Conservation (phyloP, 1,140 invertebrate genomes). For the Spodoptera frugiperda region DNA sequence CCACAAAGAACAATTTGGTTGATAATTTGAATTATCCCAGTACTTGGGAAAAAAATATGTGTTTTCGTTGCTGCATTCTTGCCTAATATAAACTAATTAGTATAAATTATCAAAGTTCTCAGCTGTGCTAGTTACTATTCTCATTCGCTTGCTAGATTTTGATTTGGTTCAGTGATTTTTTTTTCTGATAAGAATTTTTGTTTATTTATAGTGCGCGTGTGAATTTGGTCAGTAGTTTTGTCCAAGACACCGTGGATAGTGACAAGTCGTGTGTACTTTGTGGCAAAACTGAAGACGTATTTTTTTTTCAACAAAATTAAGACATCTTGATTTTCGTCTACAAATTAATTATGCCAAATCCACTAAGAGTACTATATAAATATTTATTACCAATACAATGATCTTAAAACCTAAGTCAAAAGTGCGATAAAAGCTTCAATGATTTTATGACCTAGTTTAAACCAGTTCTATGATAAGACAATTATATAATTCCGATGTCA, state of each 20-base stretch:
- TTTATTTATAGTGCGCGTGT: constrained; percentile 10
- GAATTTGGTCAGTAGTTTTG: constrained; percentile 15
- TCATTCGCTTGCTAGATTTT: constrained; percentile 11
- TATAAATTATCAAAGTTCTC: constrained; percentile 14
- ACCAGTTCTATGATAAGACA: too few relatives aligned
- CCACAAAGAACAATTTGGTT: constrained; percentile 40
- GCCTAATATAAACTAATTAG: constrained; percentile 25
- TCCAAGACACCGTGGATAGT: neutral
- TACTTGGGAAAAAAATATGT: constrained; percentile 37
- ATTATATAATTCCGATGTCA: too few relatives aligned
- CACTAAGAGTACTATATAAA: too few relatives aligned
- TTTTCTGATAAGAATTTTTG: constrained; percentile 4
- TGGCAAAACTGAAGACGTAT: too few relatives aligned
- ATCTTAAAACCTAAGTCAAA: too few relatives aligned
- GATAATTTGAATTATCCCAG: constrained; percentile 20
- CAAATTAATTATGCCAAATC: too few relatives aligned
- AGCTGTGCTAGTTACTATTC: constrained; percentile 4
- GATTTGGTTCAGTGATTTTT: constrained; percentile 16
- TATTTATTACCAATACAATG: too few relatives aligned
- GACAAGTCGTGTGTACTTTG: neutral
- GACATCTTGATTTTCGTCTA: too few relatives aligned
- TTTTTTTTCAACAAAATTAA: too few relatives aligned
- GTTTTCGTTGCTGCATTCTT: constrained; percentile 16
- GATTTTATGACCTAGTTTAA: too few relatives aligned
- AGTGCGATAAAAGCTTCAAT: too few relatives aligned